Base-by-base conservation (phyloP, 1,140 invertebrate species). In the Leptestheria dahalacensis region DNA sequence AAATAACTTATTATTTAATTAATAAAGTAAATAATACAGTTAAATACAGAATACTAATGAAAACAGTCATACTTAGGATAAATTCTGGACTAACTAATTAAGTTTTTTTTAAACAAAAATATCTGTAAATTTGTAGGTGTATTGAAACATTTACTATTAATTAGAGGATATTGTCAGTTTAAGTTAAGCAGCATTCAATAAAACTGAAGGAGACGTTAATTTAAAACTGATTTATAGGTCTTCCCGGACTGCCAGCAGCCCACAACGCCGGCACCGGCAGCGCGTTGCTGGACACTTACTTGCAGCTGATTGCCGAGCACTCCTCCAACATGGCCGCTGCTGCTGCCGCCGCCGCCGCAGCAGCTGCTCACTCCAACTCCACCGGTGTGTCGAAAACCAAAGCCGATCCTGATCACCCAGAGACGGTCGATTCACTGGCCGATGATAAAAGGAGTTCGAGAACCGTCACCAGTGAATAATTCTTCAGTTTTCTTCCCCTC, bases 241-340 rank as follows among this genome's bases (percentile, higher is more conserved):
- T 41, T 15, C 6, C 33, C 15, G 33, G 33, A 9, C 6, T 41
- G 6, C 33, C 59, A 1, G 59, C 49, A n/a, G 59, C 59, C 9
- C 28, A 46, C 26, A 67, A 75, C 4, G 63, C 65, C 64, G 69
- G 77, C 62, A 77, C 82, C 26, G 84, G 85, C 1, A 88, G 85
- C 1, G 83, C 84, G 0, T 78, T 91, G 28, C 68, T 90, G 20
- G 86, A 90, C 68, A 88, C 86, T 1, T 90, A 89, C 67, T 74
- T 91, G 18, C 86, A 89, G 68, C 80, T 88, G 60, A 88, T 90
- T 63, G 85, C 84, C 0, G 86, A 90, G 67, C 89, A 86, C 65
- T 78, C 82, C 29, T 65, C 66, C 18, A 68, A 64, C 12, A 62
- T 61, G 21, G 60, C 60, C 15, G 64, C 64, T 11, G 63, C 61